Conservation (phyloP, 1,140 invertebrate genomes). For the Drosophila fuyamai region DNA sequence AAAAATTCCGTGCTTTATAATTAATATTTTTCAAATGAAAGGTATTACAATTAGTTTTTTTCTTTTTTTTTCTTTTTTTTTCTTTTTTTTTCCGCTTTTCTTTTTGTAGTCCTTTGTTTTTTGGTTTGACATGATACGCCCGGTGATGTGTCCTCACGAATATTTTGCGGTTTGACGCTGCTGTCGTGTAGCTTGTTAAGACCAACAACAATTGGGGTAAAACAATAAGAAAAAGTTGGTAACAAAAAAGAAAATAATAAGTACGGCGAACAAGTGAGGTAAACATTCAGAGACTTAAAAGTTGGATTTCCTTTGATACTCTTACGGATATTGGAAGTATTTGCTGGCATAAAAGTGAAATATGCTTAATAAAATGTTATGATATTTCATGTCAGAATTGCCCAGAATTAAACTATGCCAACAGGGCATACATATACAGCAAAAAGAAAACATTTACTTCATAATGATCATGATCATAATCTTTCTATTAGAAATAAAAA, state of each 20-base stretch:
- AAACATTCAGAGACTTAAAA: slow-evolving; percentile 10
- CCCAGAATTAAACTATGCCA: too few relatives aligned
- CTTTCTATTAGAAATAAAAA: too few relatives aligned
- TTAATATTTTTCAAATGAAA: slow-evolving; percentile 79
- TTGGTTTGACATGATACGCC: slow-evolving; percentile 12
- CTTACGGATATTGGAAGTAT: not conserved
- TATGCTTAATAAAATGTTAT: too few relatives aligned
- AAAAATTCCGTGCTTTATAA: slow-evolving; percentile 57
- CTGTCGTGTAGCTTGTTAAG: slow-evolving; percentile 70
- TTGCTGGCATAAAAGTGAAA: too few relatives aligned
- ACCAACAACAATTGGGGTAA: slow-evolving; percentile 23
- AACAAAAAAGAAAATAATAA: slow-evolving; percentile 8
- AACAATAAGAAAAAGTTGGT: slow-evolving; percentile 17
- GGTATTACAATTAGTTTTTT: slow-evolving; percentile 64
- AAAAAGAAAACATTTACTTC: too few relatives aligned
- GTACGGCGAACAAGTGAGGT: slow-evolving; percentile 34
- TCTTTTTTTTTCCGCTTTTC: slow-evolving; percentile 11
- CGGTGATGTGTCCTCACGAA: slow-evolving; percentile 20
- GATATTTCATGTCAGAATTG: too few relatives aligned
- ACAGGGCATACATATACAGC: too few relatives aligned
- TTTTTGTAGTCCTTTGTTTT: slow-evolving; percentile 16
- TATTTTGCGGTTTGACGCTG: slow-evolving; percentile 70
- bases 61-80: slow-evolving; percentile 3
- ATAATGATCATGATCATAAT: too few relatives aligned
- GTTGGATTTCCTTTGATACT: slow-evolving; percentile 3